phyloP scores from a whole-genome alignment of 2,797 vertebrate species.

The Echiichthys vipera region DNA sequence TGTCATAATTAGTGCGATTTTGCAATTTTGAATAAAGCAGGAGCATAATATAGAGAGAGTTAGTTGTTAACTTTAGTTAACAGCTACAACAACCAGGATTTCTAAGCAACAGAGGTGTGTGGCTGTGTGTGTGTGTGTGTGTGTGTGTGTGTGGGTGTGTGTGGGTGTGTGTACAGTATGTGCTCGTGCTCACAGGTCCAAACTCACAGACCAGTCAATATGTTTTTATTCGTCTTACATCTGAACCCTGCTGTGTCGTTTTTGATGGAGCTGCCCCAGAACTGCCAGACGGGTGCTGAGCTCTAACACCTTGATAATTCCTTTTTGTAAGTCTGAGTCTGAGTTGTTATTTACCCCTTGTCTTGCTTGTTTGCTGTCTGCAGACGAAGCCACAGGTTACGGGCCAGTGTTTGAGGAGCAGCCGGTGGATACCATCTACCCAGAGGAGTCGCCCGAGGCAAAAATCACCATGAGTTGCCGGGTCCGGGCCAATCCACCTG shows the following conservation, averaged over 20 bases:
- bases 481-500: constrained; percentile 90
- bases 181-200: constrained; percentile 14
- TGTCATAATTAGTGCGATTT: constrained; percentile 45
- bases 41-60: constrained; percentile 37
- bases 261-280: constrained; percentile 57
- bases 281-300: constrained; percentile 47
- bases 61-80: too few relatives aligned
- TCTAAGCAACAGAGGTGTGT: constrained; percentile 6
- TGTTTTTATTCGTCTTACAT: constrained; percentile 17
- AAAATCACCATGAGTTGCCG: constrained; percentile 95
- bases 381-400: constrained; percentile 91
- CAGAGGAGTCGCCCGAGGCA: constrained; percentile 94
- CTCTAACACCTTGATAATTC: constrained; percentile 37
- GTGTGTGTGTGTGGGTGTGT: too few relatives aligned
- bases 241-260: constrained; percentile 37
- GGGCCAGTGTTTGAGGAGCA: constrained; percentile 98
- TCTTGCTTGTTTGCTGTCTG: constrained; percentile 63
- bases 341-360: constrained; percentile 30
- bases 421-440: constrained; percentile 95
- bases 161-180: too few relatives aligned
- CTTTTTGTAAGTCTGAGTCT: constrained; percentile 28
- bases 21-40: constrained; percentile 44
- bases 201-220: not conserved
- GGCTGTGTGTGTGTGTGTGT: too few relatives aligned
- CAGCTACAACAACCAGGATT: constrained; percentile 6